Percentiles rank a stretch among this genome's conserved stretches.
These are phyloP conservation scores for Timandra comae DNA, from an alignment of 2,888 invertebrate genomes.

Conservation along the genomic window DNA sequence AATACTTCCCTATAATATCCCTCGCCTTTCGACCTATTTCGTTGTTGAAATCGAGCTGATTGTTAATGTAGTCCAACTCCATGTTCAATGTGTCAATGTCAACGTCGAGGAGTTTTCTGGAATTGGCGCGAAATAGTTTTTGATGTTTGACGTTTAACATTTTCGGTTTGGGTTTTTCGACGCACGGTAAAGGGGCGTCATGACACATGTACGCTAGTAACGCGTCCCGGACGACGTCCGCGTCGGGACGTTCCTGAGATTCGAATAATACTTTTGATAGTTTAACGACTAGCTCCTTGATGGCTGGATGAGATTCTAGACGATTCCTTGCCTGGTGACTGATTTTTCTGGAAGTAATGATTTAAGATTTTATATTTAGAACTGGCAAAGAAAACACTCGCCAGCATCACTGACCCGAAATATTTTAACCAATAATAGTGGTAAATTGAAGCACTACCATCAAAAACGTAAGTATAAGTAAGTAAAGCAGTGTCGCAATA, in stretches of 20 bases:
- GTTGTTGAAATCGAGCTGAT: slow-evolving; percentile 61
- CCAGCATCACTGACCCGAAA: too few species aligned
- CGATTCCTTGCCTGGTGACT: slow-evolving; percentile 79
- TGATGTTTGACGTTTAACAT: background rate
- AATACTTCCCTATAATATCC: slow-evolving; percentile 61
- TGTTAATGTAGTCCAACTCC: slow-evolving; percentile 65
- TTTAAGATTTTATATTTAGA: too few species aligned
- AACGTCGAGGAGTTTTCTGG: slow-evolving; percentile 48
- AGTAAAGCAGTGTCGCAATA: too few species aligned
- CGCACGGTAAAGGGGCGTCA: slow-evolving; percentile 86
- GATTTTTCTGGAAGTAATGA: slow-evolving; percentile 69
- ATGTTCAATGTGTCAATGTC: slow-evolving; percentile 63
- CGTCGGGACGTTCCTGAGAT: slow-evolving; percentile 80
- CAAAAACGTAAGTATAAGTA: too few species aligned
- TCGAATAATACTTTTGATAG: slow-evolving; percentile 81
- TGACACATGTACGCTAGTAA: slow-evolving; percentile 91
- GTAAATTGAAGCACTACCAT: too few species aligned
- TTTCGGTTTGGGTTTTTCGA: slow-evolving; percentile 4
- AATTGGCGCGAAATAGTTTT: slow-evolving; percentile 7
- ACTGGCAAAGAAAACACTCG: too few species aligned
- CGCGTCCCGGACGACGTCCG: slow-evolving; percentile 86
- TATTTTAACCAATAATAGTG: too few species aligned
- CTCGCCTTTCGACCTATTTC: slow-evolving; percentile 63
- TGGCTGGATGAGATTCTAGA: slow-evolving; percentile 84
- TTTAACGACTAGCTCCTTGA: slow-evolving; percentile 81